Evolutionary conservation across 2,797 vertebrate genomes (phyloP), one percentile per base, ranked within the genome.

Genomic region (Eulemur rubriventer): DNA sequence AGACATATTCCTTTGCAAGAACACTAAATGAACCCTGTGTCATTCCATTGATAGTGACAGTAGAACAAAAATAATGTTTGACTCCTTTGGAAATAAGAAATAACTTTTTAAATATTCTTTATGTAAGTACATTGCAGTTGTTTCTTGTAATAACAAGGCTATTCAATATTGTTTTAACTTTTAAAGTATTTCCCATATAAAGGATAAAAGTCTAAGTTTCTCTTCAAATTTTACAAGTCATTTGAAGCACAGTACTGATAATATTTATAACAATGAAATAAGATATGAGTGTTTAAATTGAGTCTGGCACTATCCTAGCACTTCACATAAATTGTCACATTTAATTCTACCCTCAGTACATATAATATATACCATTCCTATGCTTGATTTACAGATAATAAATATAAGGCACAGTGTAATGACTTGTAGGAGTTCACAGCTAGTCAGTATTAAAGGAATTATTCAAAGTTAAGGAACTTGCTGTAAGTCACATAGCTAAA

Each of bases 381-480:
- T 46, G 2, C 43, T 89, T 84, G 6, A 11, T 46, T 95, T 67
- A 63, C 8, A 48, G 41, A 73, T 83, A 9, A 9, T 59, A 46
- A 93, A 93, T 82, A 33, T 7, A 57, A 83, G 24, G 1, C 7
- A 82, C 9, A n/a, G 16, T 57, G 9, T 33, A 52, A 55, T 43
- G 24, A 65, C 30, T 46, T 43, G 7, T 1, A 67, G 69, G 14
- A 65, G 33, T 84, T 73, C 65, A 83, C 16, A 57, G 35, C 13
- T 85, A 41, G 20, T 35, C 83, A 91, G 28, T 41, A 88, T 52
- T 75, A 73, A 70, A 73, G 48, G 1, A 69, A 7, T 57, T 63
- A 87, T 57, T 91, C 82, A 86, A 87, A 91, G 43, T 93, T 70
- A 78, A 83, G 7, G 18, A 78, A 91, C 50, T 69, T 83, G 16